These are phyloP conservation scores for Montipora capitata DNA, from an alignment of 92 coral and sea anemone species.

Conservation along the genomic window DNA sequence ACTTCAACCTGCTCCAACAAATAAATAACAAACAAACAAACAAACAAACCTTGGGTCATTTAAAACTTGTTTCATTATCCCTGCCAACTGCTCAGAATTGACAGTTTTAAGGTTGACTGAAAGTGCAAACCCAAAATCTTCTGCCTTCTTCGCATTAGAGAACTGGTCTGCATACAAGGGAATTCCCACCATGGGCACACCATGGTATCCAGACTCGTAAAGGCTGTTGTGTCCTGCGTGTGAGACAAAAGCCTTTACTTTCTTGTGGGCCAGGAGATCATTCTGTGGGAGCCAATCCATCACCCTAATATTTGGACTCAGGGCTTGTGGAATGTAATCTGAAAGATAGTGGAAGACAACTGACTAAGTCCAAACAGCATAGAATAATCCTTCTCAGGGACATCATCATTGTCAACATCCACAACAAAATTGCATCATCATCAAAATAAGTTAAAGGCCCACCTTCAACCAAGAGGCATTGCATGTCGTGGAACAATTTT, in stretches of 20 bases:
- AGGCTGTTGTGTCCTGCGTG: slow-evolving; percentile 80
- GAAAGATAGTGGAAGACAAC: not conserved
- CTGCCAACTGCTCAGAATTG: slow-evolving; percentile 34
- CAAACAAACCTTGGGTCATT: slow-evolving; percentile 63
- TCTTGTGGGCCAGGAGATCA: slow-evolving; percentile 73
- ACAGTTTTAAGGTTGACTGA: slow-evolving; percentile 43
- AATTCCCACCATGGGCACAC: slow-evolving; percentile 78
- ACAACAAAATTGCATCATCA: too few species aligned
- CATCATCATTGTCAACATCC: too few species aligned
- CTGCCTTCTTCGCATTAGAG: slow-evolving; percentile 56
- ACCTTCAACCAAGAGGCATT: too few species aligned
- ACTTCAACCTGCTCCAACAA: too few species aligned
- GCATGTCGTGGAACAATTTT: too few species aligned
- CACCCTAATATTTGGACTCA: slow-evolving; percentile 53
- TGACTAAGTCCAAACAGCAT: too few species aligned
- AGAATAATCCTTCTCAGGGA: too few species aligned
- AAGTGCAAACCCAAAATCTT: slow-evolving; percentile 62
- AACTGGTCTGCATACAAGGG: slow-evolving; percentile 71
- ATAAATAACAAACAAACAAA: too few species aligned
- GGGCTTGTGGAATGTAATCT: slow-evolving; percentile 66
- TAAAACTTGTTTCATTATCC: slow-evolving; percentile 54
- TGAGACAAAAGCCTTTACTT: slow-evolving; percentile 71
- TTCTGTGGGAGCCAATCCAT: slow-evolving; percentile 80
- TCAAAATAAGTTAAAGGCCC: too few species aligned
- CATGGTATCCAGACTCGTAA: slow-evolving; percentile 75